phyloP scores from a whole-genome alignment of 1,140 invertebrate species.

The Bombus superbus region DNA sequence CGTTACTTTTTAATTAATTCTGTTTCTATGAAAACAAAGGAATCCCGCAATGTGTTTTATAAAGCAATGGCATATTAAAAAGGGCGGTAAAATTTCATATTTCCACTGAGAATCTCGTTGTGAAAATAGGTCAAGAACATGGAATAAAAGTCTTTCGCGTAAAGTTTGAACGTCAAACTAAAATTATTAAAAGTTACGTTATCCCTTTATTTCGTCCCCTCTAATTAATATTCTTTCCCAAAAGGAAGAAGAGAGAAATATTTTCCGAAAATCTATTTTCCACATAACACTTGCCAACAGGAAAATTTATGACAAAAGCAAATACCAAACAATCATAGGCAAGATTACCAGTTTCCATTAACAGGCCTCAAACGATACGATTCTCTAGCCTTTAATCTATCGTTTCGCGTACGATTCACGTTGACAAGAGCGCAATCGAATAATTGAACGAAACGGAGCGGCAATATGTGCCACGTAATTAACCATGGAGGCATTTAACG shows the following conservation, averaged over 20 bases:
- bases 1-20: not conserved
- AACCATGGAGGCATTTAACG: conserved; percentile 17
- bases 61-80: not conserved
- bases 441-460: not conserved
- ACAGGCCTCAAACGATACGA: not conserved
- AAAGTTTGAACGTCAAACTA: too few species aligned
- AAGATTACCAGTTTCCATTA: not conserved
- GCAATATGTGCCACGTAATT: conserved; percentile 1
- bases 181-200: too few species aligned
- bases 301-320: not conserved
- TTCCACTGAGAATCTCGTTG: too few species aligned
- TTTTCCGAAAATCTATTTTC: too few species aligned
- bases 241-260: not conserved
- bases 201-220: too few species aligned
- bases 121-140: too few species aligned
- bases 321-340: not conserved
- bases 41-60: not conserved
- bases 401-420: not conserved
- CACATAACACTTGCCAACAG: too few species aligned
- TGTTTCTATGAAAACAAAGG: too few species aligned
- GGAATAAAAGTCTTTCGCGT: too few species aligned
- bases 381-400: too few species aligned
- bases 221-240: too few species aligned
- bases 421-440: conserved; percentile 14
- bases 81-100: too few species aligned